Conservation (phyloP, 2,888 invertebrate genomes). For the Lingula anatina region DNA sequence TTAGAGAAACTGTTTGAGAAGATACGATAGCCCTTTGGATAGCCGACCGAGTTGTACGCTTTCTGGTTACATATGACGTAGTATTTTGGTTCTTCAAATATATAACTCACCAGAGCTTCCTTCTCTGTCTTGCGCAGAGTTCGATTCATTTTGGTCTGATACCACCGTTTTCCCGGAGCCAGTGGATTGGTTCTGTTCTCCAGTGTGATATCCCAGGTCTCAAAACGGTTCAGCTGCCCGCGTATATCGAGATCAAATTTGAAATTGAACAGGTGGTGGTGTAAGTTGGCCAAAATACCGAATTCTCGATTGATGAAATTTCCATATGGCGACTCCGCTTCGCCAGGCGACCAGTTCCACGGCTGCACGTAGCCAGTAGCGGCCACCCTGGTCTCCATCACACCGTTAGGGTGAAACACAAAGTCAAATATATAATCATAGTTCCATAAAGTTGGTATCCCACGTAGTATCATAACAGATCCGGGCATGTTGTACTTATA, state of each 20-base stretch:
- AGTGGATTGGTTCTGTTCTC: slow-evolving; percentile 20
- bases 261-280: slow-evolving; percentile 36
- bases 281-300: slow-evolving; percentile 25
- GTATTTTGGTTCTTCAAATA: slow-evolving; percentile 21
- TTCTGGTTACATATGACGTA: slow-evolving; percentile 23
- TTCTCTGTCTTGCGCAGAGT: slow-evolving; percentile 22
- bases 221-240: slow-evolving; percentile 27
- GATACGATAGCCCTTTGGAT: slow-evolving; percentile 27
- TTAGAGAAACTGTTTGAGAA: slow-evolving; percentile 19
- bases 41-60: slow-evolving; percentile 22
- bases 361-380: slow-evolving; percentile 36
- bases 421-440: slow-evolving; percentile 42
- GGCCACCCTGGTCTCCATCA: slow-evolving; percentile 28
- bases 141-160: slow-evolving; percentile 19
- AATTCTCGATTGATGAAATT: slow-evolving; percentile 20
- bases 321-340: slow-evolving; percentile 24
- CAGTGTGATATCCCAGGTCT: slow-evolving; percentile 18
- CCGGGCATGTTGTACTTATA: slow-evolving; percentile 27
- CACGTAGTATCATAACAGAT: slow-evolving; percentile 29
- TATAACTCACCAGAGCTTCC: slow-evolving; percentile 20
- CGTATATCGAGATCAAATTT: slow-evolving; percentile 41
- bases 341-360: slow-evolving; percentile 23
- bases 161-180: slow-evolving; percentile 10
- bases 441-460: slow-evolving; percentile 33
- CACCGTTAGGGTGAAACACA: slow-evolving; percentile 39